These are phyloP conservation scores for Anguilla anguilla DNA, from an alignment of 2,797 vertebrate genomes.

Conservation along the genomic window DNA sequence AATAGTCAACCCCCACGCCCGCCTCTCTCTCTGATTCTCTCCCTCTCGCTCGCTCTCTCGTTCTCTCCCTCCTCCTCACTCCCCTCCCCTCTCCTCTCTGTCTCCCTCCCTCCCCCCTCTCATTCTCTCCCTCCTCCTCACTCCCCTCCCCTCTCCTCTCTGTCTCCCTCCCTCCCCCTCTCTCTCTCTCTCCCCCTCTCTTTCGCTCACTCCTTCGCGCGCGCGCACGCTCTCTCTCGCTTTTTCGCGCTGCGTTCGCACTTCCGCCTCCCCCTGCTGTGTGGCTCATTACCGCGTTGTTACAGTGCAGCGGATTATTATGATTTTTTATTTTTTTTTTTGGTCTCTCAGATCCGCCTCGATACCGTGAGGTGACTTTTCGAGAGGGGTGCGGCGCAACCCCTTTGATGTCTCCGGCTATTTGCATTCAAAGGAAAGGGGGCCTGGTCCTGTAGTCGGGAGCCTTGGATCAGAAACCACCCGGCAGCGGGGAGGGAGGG, in stretches of 20 bases:
- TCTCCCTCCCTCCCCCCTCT: not conserved
- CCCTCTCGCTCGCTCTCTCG: not conserved
- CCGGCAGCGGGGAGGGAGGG: constrained; percentile 41
- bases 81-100: not conserved
- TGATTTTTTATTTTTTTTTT: no score
- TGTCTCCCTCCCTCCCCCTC: not conserved
- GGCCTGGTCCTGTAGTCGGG: constrained; percentile 25
- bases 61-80: not conserved
- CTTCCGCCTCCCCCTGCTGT: constrained; percentile 24
- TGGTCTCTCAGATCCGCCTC: constrained; percentile 44
- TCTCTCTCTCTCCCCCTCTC: not conserved
- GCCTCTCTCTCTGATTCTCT: not conserved
- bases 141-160: not conserved
- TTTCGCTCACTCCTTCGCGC: not conserved
- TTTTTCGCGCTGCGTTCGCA: constrained; percentile 23
- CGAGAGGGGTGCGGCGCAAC: constrained; percentile 39
- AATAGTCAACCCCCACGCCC: not conserved
- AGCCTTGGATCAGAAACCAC: constrained; percentile 55
- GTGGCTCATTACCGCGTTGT: constrained; percentile 44
- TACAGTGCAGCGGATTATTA: constrained; percentile 16
- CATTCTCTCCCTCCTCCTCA: not conserved
- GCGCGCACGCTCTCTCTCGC: not conserved
- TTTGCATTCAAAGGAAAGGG: constrained; percentile 61
- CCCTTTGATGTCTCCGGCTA: constrained; percentile 57
- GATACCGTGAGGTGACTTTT: constrained; percentile 52